These are phyloP conservation scores for Amphiduros pacificus DNA, from an alignment of 2,888 invertebrate genomes.

Conservation along the genomic window DNA sequence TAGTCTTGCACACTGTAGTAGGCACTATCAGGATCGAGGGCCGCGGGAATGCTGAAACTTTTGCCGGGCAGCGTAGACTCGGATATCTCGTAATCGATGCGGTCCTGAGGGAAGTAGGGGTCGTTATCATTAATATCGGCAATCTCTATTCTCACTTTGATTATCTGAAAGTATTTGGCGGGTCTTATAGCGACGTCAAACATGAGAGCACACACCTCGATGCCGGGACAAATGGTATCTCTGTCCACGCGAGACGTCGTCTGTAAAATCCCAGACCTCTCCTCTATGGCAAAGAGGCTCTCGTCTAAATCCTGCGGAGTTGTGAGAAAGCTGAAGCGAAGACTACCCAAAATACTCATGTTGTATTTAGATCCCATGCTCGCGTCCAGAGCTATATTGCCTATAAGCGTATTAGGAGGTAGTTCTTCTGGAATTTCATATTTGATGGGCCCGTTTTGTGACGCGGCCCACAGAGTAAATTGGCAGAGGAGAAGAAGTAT, in stretches of 20 bases:
- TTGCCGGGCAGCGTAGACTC: constrained; percentile 18
- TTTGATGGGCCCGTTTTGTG: constrained; percentile 7
- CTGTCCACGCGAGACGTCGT: constrained; percentile 15
- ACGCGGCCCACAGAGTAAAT: too few species aligned
- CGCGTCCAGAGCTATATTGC: constrained; percentile 58
- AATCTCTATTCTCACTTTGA: constrained; percentile 17
- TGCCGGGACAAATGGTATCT: constrained; percentile 15
- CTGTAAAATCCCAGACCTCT: constrained; percentile 14
- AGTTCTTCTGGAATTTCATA: constrained; percentile 45
- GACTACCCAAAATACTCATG: constrained; percentile 10
- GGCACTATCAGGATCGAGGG: constrained; percentile 20
- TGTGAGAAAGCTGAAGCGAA: constrained; percentile 29
- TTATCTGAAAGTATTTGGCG: constrained; percentile 12
- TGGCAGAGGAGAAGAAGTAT: too few species aligned
- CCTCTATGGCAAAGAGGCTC: constrained; percentile 25
- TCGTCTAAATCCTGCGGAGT: constrained; percentile 21
- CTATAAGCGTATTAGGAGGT: constrained; percentile 38
- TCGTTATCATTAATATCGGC: constrained; percentile 19
- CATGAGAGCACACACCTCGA: constrained; percentile 4
- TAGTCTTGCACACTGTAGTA: constrained; percentile 26
- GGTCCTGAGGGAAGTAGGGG: constrained; percentile 14
- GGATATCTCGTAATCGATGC: constrained; percentile 6
- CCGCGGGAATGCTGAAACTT: constrained; percentile 14
- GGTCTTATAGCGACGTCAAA: constrained; percentile 15
- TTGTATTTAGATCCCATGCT: constrained; percentile 18